Base-by-base conservation (phyloP, 2,113 vertebrate genomes). In the Macquaria australasica region DNA sequence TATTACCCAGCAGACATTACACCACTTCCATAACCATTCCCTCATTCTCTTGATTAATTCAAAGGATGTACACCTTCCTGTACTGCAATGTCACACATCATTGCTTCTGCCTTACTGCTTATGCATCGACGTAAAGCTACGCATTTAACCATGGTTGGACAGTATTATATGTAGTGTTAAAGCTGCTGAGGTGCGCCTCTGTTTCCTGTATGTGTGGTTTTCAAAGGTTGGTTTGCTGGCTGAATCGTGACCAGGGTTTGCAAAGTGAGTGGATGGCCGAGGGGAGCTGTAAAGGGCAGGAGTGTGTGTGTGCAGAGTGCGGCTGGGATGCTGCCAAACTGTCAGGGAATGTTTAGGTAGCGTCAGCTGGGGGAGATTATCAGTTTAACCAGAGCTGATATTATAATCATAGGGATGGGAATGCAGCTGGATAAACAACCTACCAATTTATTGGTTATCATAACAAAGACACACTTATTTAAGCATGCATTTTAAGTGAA, bases 331-430 rank as follows among this genome's bases (percentile, higher is more conserved):
- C 76, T 83, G 88, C 81, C 86, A 83, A 84, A 72, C 81, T 91
- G 82, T 89, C 87, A 84, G 76, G 59, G 39, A 45, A 81, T 73
- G 67, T 87, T 91, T 87, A 77, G 78, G 63, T 86, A 41, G 62
- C 37, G 75, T 90, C 90, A 86, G 67, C 72, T n/a, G 75, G 77
- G 74, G 77, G 48, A 25, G 51, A 63, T 79, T 83, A 84, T 89
- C 88, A 87, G 69, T 84, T 87, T 77, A 89, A 85, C 83, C 39
- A 77, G 76, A 83, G 51, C 72, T 82, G 79, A 93, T 86, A 80
- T 62, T 77, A 10, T 77, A 85, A 88, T 87, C 64, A 84, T 21
- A 51, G 63, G 2, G 18, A 79, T 69, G 72, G 59, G 41, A 60
- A 34, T 75, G 71, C 77, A 72, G 67, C 80, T 81, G 51, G 12